Conservation (phyloP, 2,797 vertebrate species). For the Eupleurogrammus muticus region DNA sequence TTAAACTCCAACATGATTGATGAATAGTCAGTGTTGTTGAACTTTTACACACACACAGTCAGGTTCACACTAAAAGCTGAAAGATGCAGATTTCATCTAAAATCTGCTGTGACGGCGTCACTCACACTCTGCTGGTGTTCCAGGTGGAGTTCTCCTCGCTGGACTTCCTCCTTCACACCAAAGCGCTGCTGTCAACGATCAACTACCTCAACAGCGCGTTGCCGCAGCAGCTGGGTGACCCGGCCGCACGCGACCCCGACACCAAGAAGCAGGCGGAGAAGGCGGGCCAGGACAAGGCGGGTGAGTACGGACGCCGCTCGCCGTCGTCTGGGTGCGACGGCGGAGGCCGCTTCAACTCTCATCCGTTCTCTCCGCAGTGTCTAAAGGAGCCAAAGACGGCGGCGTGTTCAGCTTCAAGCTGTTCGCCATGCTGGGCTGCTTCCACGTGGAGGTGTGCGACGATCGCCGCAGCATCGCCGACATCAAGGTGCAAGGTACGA, state of each 20-base stretch:
- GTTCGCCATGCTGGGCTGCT: constrained; percentile 90
- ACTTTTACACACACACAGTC: background rate
- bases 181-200: constrained; percentile 91
- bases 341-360: background rate
- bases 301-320: constrained; percentile 67
- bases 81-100: background rate
- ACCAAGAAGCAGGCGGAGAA: constrained; percentile 62
- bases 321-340: background rate
- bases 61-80: background rate
- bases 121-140: background rate
- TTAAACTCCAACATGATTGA: too few relatives aligned
- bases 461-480: constrained; percentile 91
- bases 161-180: constrained; percentile 91
- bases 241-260: constrained; percentile 50
- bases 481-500: constrained; percentile 92
- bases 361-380: constrained; percentile 73
- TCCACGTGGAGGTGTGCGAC: constrained; percentile 90
- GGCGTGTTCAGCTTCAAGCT: constrained; percentile 90
- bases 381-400: constrained; percentile 82
- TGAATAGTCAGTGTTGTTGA: background rate
- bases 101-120: background rate
- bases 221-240: constrained; percentile 74
- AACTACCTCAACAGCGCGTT: constrained; percentile 85
- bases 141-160: constrained; percentile 95
- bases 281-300: constrained; percentile 71